Evolutionary conservation across 1,140 invertebrate genomes (phyloP).

Genomic region (Bombus waltoni): DNA sequence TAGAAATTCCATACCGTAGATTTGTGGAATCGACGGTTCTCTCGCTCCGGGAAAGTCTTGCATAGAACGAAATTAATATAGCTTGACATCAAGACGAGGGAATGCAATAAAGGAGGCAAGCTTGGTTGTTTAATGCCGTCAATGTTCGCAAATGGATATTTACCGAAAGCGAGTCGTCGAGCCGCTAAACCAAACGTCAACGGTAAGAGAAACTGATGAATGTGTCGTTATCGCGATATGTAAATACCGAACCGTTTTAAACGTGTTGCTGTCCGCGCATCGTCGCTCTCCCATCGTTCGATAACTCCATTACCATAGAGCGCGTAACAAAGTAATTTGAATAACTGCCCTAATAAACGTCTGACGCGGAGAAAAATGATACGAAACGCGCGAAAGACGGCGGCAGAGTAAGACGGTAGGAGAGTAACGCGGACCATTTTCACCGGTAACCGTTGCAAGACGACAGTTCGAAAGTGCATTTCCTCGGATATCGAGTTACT

Average conservation of each 20-base stretch:
- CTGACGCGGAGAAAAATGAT: conserved; percentile 27
- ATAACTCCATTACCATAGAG: not conserved
- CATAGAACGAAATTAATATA: not conserved
- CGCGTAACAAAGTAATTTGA: conserved; percentile 32
- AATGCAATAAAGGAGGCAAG: not conserved
- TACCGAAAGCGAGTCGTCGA: not conserved
- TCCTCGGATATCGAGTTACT: conserved; percentile 56
- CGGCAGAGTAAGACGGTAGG: not conserved
- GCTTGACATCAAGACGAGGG: not conserved
- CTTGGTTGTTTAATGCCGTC: not conserved
- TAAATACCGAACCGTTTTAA: conserved; percentile 14
- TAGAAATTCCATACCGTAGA: not conserved
- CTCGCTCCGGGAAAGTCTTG: not conserved
- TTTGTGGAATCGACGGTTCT: not conserved
- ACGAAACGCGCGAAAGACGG: not conserved
- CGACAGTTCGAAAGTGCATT: conserved; percentile 17
- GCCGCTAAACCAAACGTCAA: not conserved
- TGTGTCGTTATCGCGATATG: not conserved
- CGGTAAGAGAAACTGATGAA: not conserved
- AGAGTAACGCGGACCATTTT: conserved; percentile 18
- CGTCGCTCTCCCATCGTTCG: not conserved
- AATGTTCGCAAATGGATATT: conserved; percentile 14
- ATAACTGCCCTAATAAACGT: conserved; percentile 38
- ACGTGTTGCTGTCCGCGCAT: too few species aligned
- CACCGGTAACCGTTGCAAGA: not conserved